Evolutionary conservation across 2,888 invertebrate genomes (phyloP).

Genomic region (Mycalesis mineus): DNA sequence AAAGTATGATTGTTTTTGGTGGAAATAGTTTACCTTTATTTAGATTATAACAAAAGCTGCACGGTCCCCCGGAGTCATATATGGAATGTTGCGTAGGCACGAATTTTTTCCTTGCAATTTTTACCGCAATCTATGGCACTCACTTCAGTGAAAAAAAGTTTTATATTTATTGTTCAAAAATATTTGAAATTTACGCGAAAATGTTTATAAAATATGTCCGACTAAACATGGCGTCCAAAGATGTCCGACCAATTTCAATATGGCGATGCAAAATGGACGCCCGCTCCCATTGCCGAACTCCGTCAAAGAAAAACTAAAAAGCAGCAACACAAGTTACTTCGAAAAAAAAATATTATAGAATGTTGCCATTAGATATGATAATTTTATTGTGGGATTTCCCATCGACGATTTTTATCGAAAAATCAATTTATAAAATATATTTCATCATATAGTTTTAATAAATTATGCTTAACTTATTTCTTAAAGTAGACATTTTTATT

Average conservation of each 20-base stretch:
- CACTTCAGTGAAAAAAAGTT: slow-evolving; percentile 74
- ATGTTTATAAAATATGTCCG: slow-evolving; percentile 87
- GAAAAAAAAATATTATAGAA: slow-evolving; percentile 27
- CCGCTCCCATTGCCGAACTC: slow-evolving; percentile 42
- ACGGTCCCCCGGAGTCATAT: slow-evolving; percentile 69
- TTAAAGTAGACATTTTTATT: too few species aligned
- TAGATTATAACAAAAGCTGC: slow-evolving; percentile 75
- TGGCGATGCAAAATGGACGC: slow-evolving; percentile 79
- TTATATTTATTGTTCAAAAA: slow-evolving; percentile 69
- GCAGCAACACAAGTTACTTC: slow-evolving; percentile 30
- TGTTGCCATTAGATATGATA: slow-evolving; percentile 39
- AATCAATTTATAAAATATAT: too few species aligned
- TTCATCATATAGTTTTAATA: too few species aligned
- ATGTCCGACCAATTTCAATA: slow-evolving; percentile 81
- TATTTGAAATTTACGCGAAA: slow-evolving; percentile 80
- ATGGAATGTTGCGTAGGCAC: slow-evolving; percentile 69
- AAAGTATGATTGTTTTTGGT: slow-evolving; percentile 67
- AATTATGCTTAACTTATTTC: too few species aligned
- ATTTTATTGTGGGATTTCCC: too few species aligned
- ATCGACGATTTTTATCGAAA: too few species aligned
- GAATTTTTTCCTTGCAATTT: slow-evolving; percentile 60
- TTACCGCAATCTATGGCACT: slow-evolving; percentile 56
- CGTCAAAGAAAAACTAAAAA: slow-evolving; percentile 41
- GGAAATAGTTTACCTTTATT: slow-evolving; percentile 76
- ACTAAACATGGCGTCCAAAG: slow-evolving; percentile 85